A percentile compares a stretch with the other conserved stretches of the same genome.
phyloP scores from a whole-genome alignment of 2,888 invertebrate genomes.

The Drosophila silvestris region DNA sequence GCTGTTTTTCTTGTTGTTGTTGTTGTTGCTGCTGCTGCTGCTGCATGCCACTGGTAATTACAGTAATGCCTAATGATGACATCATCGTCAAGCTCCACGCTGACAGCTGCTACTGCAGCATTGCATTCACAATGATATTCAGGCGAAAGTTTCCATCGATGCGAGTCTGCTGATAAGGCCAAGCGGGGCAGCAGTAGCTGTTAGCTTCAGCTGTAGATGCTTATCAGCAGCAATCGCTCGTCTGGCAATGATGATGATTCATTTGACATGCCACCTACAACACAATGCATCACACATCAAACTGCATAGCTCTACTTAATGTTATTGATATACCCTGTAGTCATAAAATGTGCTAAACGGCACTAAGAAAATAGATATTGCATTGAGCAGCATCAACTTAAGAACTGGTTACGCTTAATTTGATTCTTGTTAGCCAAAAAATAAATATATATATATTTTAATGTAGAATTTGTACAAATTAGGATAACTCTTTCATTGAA shows the following conservation, averaged over 20 bases:
- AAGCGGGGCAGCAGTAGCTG: conserved; percentile 4
- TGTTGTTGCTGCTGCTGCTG: conserved; percentile 22
- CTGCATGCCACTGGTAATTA: conserved; percentile 59
- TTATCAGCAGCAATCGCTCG: conserved; percentile 42
- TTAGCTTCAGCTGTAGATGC: conserved; percentile 44
- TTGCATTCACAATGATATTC: conserved; percentile 28
- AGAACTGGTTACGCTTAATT: background rate
- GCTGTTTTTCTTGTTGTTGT: conserved; percentile 11
- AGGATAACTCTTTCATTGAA: background rate
- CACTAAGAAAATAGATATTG: background rate
- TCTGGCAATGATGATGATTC: conserved; percentile 58
- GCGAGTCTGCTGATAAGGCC: conserved; percentile 46
- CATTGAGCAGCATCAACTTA: background rate
- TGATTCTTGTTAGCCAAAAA: background rate
- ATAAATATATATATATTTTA: too few species aligned
- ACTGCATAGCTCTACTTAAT: background rate
- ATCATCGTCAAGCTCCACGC: conserved; percentile 50
- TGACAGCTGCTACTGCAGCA: conserved; percentile 30
- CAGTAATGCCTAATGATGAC: conserved; percentile 58
- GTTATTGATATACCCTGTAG: conserved; percentile 2
- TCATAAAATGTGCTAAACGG: background rate
- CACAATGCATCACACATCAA: conserved; percentile 16
- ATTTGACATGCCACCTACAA: conserved; percentile 30
- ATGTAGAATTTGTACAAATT: background rate
- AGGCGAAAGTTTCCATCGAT: conserved; percentile 56